These are phyloP conservation scores for Aythya baeri DNA, from an alignment of 2,113 vertebrate species.

Conservation along the genomic window DNA sequence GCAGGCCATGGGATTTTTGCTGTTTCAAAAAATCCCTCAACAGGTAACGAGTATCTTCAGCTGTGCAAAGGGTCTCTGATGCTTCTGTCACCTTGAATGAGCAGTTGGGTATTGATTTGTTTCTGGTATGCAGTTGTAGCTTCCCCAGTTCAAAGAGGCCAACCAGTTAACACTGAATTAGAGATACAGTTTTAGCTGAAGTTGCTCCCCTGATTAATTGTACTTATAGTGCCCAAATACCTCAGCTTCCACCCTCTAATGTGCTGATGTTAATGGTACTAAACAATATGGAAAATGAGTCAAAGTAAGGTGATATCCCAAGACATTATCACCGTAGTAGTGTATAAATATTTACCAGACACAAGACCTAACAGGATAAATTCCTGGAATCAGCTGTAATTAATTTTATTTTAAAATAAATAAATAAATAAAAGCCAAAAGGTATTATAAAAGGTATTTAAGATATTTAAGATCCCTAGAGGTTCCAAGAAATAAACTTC, in stretches of 20 bases:
- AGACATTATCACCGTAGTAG: neutral
- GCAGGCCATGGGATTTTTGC: too few relatives aligned
- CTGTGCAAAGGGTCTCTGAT: neutral
- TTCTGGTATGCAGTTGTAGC: neutral
- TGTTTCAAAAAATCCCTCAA: too few relatives aligned
- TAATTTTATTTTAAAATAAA: too few relatives aligned
- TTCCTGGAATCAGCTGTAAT: neutral
- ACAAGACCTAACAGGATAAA: neutral
- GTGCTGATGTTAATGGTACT: neutral
- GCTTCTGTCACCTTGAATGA: neutral
- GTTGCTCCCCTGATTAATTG: neutral
- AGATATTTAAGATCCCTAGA: neutral
- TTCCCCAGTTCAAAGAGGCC: neutral
- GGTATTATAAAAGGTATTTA: neutral
- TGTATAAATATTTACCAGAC: conserved; percentile 24
- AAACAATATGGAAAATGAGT: neutral
- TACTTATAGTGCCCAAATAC: neutral
- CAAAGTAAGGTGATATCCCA: neutral
- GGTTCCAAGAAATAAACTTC: neutral
- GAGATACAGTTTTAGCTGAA: neutral
- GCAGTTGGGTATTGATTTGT: neutral
- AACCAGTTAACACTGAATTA: neutral
- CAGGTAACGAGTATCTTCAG: neutral
- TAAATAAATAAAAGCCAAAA: neutral
- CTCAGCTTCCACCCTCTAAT: neutral